Percentiles rank a stretch among this genome's conserved stretches.
Conservation (phyloP, 2,888 invertebrate species). For the Pseudococcus viburni region DNA sequence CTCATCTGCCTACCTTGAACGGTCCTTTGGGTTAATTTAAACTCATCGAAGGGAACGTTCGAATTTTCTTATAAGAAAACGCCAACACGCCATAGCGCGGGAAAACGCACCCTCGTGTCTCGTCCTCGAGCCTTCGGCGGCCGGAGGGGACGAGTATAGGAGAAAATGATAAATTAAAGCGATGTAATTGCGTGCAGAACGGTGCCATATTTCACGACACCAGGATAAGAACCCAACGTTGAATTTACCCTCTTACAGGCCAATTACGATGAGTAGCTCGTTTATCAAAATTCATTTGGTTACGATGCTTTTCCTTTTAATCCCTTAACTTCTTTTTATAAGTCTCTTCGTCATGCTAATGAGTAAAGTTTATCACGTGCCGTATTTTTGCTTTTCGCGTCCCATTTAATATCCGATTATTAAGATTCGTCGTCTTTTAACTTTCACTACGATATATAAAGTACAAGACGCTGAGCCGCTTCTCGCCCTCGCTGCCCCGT, state of each 20-base stretch:
- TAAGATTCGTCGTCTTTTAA: constrained; percentile 49
- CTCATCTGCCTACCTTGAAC: constrained; percentile 24
- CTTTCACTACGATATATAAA: constrained; percentile 1
- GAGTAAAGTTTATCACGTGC: constrained; percentile 58
- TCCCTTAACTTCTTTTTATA: constrained; percentile 58
- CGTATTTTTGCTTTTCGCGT: constrained; percentile 57
- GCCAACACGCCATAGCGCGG: constrained; percentile 13
- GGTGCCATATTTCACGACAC: constrained; percentile 63
- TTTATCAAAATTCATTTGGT: constrained; percentile 64
- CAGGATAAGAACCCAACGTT: constrained; percentile 43
- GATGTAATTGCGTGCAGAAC: constrained; percentile 63
- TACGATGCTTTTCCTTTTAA: constrained; percentile 63
- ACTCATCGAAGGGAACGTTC: background rate
- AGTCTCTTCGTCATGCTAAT: constrained; percentile 51
- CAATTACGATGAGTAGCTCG: constrained; percentile 65
- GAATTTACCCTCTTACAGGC: constrained; percentile 63
- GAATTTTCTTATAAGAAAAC: constrained; percentile 35
- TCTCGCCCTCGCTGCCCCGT: background rate
- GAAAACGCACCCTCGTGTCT: constrained; percentile 21
- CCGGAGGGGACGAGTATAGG: background rate
- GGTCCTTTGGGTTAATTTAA: constrained; percentile 54
- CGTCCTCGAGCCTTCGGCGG: background rate
- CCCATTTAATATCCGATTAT: constrained; percentile 57
- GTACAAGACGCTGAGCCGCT: background rate
- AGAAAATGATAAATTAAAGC: constrained; percentile 65